Conservation (phyloP, 2,113 vertebrate genomes). For the Scomber scombrus region DNA sequence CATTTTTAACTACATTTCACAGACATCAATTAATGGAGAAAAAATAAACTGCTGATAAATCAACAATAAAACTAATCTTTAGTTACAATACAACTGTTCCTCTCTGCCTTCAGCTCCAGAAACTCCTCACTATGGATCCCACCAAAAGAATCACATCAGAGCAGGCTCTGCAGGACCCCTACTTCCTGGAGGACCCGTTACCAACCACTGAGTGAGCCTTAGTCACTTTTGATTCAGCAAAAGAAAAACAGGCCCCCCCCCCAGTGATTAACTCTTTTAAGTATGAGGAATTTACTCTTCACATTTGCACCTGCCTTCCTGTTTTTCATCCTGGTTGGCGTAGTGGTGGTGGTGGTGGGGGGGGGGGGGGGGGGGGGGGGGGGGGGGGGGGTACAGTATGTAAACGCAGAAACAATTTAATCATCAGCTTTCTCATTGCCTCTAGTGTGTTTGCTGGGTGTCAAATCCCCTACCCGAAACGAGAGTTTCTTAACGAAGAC, state of each 20-base stretch:
- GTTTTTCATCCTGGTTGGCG: neutral
- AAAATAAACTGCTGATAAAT: neutral
- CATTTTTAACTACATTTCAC: too few relatives aligned
- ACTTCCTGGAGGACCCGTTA: slow-evolving; percentile 97
- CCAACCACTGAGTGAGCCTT: slow-evolving; percentile 94
- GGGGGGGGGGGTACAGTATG: neutral
- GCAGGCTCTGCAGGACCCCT: slow-evolving; percentile 96
- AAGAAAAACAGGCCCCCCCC: slow-evolving; percentile 4
- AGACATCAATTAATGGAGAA: neutral
- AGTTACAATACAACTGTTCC: neutral
- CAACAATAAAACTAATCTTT: neutral
- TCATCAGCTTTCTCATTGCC: slow-evolving; percentile 31
- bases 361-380: neutral
- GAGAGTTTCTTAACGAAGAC: slow-evolving; percentile 98
- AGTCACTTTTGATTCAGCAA: neutral
- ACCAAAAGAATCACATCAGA: slow-evolving; percentile 98
- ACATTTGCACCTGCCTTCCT: neutral
- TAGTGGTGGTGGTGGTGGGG: neutral
- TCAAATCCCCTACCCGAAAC: slow-evolving; percentile 98
- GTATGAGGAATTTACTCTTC: neutral
- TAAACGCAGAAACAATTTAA: neutral
- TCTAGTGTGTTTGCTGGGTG: slow-evolving; percentile 97
- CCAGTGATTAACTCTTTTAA: neutral
- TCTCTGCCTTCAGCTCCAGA: slow-evolving; percentile 90
- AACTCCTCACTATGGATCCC: slow-evolving; percentile 98